Percentiles rank a stretch among this genome's conserved stretches.
Conservation (phyloP, 2,888 invertebrate genomes). For the Scelioninae gen. 2 region DNA sequence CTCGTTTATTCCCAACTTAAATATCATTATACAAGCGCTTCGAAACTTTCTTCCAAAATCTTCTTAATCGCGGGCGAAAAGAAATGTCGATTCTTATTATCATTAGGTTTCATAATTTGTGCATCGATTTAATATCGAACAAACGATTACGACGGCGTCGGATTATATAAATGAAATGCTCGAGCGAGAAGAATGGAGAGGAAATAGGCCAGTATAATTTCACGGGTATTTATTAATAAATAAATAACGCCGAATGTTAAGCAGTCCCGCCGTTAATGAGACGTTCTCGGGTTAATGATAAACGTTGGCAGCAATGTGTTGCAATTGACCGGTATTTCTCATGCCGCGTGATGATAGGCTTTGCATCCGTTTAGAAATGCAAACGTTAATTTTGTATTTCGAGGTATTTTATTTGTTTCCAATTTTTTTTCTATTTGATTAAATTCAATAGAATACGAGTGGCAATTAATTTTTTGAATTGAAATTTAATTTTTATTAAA, state of each 20-base stretch:
- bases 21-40: not conserved
- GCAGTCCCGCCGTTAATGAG: constrained; percentile 5
- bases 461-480: too few relatives aligned
- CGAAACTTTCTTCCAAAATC: constrained; percentile 19
- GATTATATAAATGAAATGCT: constrained; percentile 34
- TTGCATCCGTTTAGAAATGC: constrained; percentile 37
- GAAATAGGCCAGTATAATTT: constrained; percentile 22
- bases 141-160: not conserved
- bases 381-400: too few relatives aligned
- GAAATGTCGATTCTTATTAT: not conserved
- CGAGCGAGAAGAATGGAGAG: constrained; percentile 19
- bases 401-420: too few relatives aligned
- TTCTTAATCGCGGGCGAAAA: not conserved
- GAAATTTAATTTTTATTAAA: too few relatives aligned
- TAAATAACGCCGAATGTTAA: constrained; percentile 27
- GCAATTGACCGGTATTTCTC: constrained; percentile 29
- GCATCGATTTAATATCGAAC: not conserved
- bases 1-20: constrained; percentile 3
- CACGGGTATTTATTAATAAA: constrained; percentile 15
- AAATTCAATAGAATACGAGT: too few relatives aligned
- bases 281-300: constrained; percentile 33
- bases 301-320: constrained; percentile 32
- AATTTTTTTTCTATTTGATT: too few relatives aligned
- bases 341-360: constrained; percentile 41
- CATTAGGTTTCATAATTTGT: not conserved